Evolutionary conservation across 2,113 vertebrate species (phyloP).

Genomic region (Istiophorus platypterus): DNA sequence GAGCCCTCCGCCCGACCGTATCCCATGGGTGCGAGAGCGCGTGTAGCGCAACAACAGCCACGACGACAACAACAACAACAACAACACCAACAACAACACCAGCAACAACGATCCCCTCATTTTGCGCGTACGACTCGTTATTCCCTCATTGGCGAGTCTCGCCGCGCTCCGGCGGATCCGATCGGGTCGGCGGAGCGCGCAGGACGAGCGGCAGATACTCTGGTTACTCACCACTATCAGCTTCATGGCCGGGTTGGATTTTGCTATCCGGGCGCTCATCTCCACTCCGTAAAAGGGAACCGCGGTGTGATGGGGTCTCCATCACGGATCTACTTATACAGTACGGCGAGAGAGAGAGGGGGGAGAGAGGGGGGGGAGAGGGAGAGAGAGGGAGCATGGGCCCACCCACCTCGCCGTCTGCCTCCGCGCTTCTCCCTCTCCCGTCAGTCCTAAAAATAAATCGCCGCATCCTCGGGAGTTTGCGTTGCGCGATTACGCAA

Average conservation of each 20-base stretch:
- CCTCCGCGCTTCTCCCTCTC: constrained; percentile 10
- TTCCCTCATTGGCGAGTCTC: not conserved
- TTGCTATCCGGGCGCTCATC: constrained; percentile 78
- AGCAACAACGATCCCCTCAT: too few species aligned
- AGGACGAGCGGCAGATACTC: not conserved
- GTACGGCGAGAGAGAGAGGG: constrained; percentile 42
- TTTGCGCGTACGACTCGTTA: too few species aligned
- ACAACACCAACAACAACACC: too few species aligned
- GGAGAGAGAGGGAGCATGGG: constrained; percentile 34
- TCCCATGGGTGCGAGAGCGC: too few species aligned
- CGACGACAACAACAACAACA: too few species aligned
- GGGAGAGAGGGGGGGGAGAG: constrained; percentile 16
- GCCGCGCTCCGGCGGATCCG: not conserved
- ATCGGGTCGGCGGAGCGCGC: not conserved
- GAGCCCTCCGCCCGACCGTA: too few species aligned
- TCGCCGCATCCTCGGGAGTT: constrained; percentile 30
- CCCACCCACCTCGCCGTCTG: constrained; percentile 60
- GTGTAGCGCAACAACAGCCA: not conserved
- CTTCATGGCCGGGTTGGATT: constrained; percentile 83
- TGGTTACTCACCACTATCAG: constrained; percentile 83
- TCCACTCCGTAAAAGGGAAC: constrained; percentile 72
- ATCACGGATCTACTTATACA: constrained; percentile 80
- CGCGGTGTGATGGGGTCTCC: constrained; percentile 76
- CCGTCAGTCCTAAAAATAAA: constrained; percentile 59
- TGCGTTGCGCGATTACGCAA: constrained; percentile 39